phyloP scores from a whole-genome alignment of 1,140 invertebrate genomes.

The Pararge aegeria region DNA sequence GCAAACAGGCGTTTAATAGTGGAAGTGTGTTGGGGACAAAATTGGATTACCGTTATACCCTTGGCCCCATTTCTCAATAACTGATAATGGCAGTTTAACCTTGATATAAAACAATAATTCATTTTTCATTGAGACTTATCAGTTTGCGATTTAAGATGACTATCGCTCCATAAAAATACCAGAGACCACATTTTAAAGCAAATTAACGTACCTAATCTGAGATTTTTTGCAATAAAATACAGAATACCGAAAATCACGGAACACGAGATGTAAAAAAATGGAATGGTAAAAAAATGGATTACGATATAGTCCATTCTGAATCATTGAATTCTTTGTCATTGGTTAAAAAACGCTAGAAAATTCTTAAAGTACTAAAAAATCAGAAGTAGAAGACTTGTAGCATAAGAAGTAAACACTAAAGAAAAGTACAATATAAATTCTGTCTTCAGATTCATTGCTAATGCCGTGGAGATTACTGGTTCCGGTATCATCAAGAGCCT shows the following conservation, averaged over 20 bases:
- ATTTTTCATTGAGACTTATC: neutral
- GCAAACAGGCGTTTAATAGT: neutral
- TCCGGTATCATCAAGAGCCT: slow-evolving; percentile 46
- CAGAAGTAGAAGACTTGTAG: too few relatives aligned
- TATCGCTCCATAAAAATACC: neutral
- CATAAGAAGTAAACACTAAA: neutral
- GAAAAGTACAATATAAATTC: slow-evolving; percentile 37
- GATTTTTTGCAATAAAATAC: too few relatives aligned
- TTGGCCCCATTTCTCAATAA: neutral
- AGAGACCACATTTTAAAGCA: neutral
- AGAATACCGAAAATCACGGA: too few relatives aligned
- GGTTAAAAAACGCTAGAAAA: neutral
- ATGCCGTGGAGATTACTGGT: slow-evolving; percentile 48
- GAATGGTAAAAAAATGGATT: too few relatives aligned
- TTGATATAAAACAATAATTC: neutral
- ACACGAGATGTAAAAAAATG: too few relatives aligned
- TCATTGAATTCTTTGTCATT: too few relatives aligned
- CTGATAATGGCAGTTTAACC: neutral
- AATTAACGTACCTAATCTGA: too few relatives aligned
- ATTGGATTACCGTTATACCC: neutral
- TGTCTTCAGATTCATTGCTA: slow-evolving; percentile 63
- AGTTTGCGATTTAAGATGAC: neutral
- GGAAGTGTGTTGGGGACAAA: neutral
- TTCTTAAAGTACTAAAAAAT: neutral
- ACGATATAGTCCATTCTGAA: too few relatives aligned